phyloP scores from a whole-genome alignment of 2,113 vertebrate genomes.

The Elachura formosa region DNA sequence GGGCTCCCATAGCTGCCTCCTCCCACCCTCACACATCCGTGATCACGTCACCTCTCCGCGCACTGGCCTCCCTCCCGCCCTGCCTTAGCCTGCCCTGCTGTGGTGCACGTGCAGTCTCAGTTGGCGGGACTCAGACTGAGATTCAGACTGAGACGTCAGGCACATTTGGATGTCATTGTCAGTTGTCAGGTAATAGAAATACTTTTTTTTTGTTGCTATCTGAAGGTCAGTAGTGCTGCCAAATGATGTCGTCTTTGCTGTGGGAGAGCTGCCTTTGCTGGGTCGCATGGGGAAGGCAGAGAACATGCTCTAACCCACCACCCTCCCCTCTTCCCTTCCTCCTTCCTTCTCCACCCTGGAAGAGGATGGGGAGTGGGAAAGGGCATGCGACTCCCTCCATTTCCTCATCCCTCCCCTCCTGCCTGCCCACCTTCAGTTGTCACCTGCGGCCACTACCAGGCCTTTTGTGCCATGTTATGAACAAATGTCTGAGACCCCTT shows the following conservation, averaged over 20 bases:
- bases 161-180: constrained; percentile 82
- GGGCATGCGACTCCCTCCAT: background rate
- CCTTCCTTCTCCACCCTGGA: background rate
- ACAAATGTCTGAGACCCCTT: constrained; percentile 50
- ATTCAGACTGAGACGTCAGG: constrained; percentile 78
- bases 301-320: background rate
- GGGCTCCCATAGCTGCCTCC: constrained; percentile 81
- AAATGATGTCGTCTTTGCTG: constrained; percentile 44
- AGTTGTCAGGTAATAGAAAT: constrained; percentile 81
- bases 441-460: background rate
- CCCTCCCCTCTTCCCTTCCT: background rate
- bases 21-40: constrained; percentile 81
- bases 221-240: constrained; percentile 67
- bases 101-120: constrained; percentile 74
- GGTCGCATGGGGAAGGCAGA: constrained; percentile 18
- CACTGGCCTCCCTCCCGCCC: constrained; percentile 78
- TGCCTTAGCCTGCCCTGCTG: constrained; percentile 81
- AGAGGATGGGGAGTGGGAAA: background rate
- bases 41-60: constrained; percentile 79
- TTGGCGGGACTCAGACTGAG: constrained; percentile 79
- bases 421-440: background rate
- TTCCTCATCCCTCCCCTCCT: background rate
- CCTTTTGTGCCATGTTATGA: background rate
- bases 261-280: constrained; percentile 42
- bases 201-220: constrained; percentile 56